Conservation (phyloP, 2,888 invertebrate genomes). For the Parnassius orleans region DNA sequence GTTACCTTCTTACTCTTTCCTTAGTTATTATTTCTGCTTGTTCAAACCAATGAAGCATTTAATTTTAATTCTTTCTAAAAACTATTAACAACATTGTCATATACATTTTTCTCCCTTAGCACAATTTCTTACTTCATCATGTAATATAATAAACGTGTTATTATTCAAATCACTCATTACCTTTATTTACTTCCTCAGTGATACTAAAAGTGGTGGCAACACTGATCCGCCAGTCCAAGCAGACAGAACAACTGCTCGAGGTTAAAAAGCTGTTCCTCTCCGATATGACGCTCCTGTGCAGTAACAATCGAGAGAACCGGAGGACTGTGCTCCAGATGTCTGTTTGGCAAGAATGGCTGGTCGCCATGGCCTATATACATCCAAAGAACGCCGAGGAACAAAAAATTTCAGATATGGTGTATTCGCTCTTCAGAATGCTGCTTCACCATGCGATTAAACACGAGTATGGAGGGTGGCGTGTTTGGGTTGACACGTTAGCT, state of each 20-base stretch:
- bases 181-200: constrained; percentile 85
- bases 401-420: constrained; percentile 98
- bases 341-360: constrained; percentile 99
- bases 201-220: constrained; percentile 99
- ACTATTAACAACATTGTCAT: no score
- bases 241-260: constrained; percentile 93
- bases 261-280: constrained; percentile 98
- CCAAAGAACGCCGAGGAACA: constrained; percentile 97
- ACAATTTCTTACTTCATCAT: no score
- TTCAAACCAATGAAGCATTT: no score
- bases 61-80: no score
- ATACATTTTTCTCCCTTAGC: no score
- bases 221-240: constrained; percentile 97
- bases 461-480: constrained; percentile 99
- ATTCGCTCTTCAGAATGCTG: constrained; percentile 97
- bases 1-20: no score
- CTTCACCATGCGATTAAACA: constrained; percentile 99
- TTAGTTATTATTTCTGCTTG: no score
- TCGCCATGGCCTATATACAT: constrained; percentile 98
- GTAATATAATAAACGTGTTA: constrained; percentile 38
- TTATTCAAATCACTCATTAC: neutral
- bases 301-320: constrained; percentile 97
- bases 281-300: constrained; percentile 98
- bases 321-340: constrained; percentile 99
- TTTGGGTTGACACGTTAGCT: constrained; percentile 99